Evolutionary conservation across 2,113 vertebrate genomes (phyloP), one percentile per base, ranked within the genome.

Genomic region (Hypocryptadius cinnamomeus): DNA sequence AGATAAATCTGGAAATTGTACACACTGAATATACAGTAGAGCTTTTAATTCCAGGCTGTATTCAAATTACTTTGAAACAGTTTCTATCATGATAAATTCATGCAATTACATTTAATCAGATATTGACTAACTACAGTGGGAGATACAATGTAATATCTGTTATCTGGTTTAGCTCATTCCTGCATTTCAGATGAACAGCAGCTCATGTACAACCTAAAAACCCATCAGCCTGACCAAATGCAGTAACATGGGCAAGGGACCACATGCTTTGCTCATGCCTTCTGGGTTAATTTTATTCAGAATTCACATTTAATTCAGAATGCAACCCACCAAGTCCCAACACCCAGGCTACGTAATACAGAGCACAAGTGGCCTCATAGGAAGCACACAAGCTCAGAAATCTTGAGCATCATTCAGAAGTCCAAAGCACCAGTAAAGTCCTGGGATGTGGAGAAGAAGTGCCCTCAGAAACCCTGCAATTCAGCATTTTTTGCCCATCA

Each of bases 21-120:
- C 57, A 79, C 79, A 79, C 19, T 92, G 89, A 90, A 94, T 93
- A 81, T 31, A 92, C 35, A 87, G 53, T 13, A 71, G 79, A 92
- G 89, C 85, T 96, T 94, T 81, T 86, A 10, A 91, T 90, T 83
- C 59, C 71, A 71, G 61, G 50, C 54, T 81, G 85, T 64, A 95
- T 95, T 95, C 90, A 86, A 95, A 94, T 95, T 56, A 92, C 68
- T 92, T 89, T 82, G 73, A 94, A 95, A 89, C 66, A 81, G 59
- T 74, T 91, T 95, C 87, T 84, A 93, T 92, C 91, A 93, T 53
- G 93, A 96, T 93, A 96, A 94, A 96, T 90, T 68, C 66, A 91
- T 90, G 94, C 79, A 96, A 94, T 96, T 97, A 92, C 69, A 78
- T 84, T 96, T 94, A 90, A 96, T 94, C 95, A 96, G 92, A 94